phyloP scores from a whole-genome alignment of 2,888 invertebrate species.

The Sarcophaga subvicina region DNA sequence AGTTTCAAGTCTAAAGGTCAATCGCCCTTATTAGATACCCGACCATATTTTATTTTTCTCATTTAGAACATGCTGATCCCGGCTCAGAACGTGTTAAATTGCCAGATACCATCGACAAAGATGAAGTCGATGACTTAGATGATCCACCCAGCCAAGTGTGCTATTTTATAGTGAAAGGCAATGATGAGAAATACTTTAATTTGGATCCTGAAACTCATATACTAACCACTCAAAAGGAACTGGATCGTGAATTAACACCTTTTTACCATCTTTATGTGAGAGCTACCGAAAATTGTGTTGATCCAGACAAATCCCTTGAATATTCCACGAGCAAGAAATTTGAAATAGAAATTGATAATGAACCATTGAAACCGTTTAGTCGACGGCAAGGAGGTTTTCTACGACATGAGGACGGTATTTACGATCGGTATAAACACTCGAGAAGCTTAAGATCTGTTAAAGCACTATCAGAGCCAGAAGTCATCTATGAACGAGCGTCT shows the following conservation, averaged over 20 bases:
- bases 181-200: conserved; percentile 87
- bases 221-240: conserved; percentile 82
- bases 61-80: conserved; percentile 83
- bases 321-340: conserved; percentile 62
- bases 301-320: conserved; percentile 34
- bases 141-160: conserved; percentile 93
- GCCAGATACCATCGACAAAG: conserved; percentile 92
- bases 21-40: too few species aligned
- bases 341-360: conserved; percentile 66
- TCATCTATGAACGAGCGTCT: neutral
- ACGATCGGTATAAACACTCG: conserved; percentile 59
- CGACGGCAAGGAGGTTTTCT: conserved; percentile 68
- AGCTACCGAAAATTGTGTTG: conserved; percentile 91
- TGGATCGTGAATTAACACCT: conserved; percentile 89
- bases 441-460: conserved; percentile 56
- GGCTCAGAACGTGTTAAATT: conserved; percentile 87
- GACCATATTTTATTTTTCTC: neutral
- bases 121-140: conserved; percentile 92
- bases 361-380: conserved; percentile 64
- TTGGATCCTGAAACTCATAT: conserved; percentile 89
- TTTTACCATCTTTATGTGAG: conserved; percentile 88
- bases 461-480: neutral
- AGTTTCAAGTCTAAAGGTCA: conserved; percentile 33
- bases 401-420: conserved; percentile 45
- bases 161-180: conserved; percentile 94